A percentile compares a stretch with the other conserved stretches of the same genome.
Evolutionary conservation across 2,797 vertebrate genomes (phyloP).

Genomic region (Danio kyathit): DNA sequence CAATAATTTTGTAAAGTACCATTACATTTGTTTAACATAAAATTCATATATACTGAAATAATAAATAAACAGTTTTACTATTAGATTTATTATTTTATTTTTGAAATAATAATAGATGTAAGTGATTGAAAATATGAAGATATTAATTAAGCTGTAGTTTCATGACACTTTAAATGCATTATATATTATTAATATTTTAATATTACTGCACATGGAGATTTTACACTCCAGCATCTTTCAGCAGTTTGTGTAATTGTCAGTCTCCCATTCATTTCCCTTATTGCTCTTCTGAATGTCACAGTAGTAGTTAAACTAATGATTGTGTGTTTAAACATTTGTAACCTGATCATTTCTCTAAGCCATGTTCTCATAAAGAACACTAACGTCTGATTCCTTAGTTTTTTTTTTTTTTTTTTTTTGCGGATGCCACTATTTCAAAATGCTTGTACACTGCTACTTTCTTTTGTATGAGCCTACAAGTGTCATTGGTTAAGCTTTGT

Average conservation of each 20-base stretch:
- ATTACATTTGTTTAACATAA: no score
- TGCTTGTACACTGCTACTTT: background rate
- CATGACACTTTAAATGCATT: no score
- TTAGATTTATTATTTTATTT: no score
- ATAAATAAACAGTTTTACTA: no score
- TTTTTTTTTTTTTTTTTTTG: no score
- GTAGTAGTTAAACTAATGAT: background rate
- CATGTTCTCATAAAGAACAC: background rate
- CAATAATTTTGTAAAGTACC: background rate
- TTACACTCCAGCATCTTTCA: constrained; percentile 2
- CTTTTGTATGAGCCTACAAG: background rate
- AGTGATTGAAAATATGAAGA: no score
- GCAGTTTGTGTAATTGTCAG: constrained; percentile 21
- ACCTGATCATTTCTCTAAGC: background rate
- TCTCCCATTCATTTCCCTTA: background rate
- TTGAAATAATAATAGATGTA: no score
- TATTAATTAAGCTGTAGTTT: no score
- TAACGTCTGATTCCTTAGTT: background rate
- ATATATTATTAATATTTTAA: no score
- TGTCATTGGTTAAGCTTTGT: background rate
- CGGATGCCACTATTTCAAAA: no score
- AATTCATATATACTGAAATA: no score
- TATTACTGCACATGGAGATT: background rate
- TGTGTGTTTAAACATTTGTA: constrained; percentile 3
- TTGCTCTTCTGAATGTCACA: background rate